These are phyloP conservation scores for Cebuella pygmaea DNA, from an alignment of 2,797 vertebrate genomes.

Conservation along the genomic window DNA sequence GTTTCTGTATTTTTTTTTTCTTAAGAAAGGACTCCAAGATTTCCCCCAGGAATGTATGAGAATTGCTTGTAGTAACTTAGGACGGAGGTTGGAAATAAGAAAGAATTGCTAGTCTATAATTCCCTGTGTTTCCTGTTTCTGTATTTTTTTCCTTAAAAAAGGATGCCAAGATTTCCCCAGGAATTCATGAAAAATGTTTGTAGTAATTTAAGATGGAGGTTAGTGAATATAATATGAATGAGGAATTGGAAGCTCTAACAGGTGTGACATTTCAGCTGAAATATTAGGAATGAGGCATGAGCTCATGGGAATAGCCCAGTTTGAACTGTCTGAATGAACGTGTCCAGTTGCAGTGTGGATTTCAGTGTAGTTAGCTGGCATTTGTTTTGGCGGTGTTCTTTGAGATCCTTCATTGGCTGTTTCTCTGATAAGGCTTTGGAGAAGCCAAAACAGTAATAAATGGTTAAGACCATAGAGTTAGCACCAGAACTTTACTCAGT, in stretches of 20 bases:
- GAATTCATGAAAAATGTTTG: not conserved
- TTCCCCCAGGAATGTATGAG: not conserved
- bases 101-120: not conserved
- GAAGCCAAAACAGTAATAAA: not conserved
- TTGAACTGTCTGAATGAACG: not conserved
- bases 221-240: not conserved
- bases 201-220: not conserved
- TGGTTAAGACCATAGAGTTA: not conserved
- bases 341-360: fast-evolving
- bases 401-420: not conserved
- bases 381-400: not conserved
- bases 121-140: not conserved
- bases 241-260: not conserved
- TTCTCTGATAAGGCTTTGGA: not conserved
- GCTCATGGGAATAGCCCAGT: not conserved
- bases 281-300: not conserved
- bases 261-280: not conserved
- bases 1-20: not conserved
- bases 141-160: not conserved
- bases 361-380: not conserved
- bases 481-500: not conserved
- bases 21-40: not conserved
- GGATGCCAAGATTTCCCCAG: not conserved
- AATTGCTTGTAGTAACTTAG: not conserved
- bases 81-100: not conserved